Conservation (phyloP, 2,888 invertebrate genomes). For the Cephus rjabovi region DNA sequence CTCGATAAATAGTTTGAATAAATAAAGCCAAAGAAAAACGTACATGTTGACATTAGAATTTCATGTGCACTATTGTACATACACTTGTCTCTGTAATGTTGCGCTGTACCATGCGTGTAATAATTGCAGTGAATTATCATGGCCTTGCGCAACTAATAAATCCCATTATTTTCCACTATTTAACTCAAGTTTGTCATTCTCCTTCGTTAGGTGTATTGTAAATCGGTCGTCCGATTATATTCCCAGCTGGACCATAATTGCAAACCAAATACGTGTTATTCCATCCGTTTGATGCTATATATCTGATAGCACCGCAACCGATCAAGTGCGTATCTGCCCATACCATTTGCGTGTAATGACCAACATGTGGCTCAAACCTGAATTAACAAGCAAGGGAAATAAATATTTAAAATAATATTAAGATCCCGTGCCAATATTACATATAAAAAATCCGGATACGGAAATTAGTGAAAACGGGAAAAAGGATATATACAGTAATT, state of each 20-base stretch:
- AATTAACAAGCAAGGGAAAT: background rate
- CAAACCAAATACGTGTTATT: slow-evolving; percentile 59
- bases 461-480: background rate
- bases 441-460: background rate
- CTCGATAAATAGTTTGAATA: background rate
- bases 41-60: background rate
- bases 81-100: background rate
- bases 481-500: background rate
- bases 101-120: background rate
- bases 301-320: slow-evolving; percentile 68
- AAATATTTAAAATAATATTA: background rate
- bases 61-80: background rate
- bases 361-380: slow-evolving; percentile 23
- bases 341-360: slow-evolving; percentile 67
- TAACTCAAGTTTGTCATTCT: background rate
- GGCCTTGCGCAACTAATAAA: background rate
- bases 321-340: slow-evolving; percentile 67
- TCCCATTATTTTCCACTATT: background rate
- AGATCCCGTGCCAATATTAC: background rate
- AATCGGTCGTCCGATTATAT: slow-evolving; percentile 48
- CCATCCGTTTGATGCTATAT: slow-evolving; percentile 36
- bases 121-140: background rate
- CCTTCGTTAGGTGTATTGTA: slow-evolving; percentile 38
- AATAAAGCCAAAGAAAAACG: background rate
- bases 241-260: slow-evolving; percentile 66